A percentile compares a stretch with the other conserved stretches of the same genome.
Conservation (phyloP, 2,113 vertebrate species). For the Gambusia holbrooki region DNA sequence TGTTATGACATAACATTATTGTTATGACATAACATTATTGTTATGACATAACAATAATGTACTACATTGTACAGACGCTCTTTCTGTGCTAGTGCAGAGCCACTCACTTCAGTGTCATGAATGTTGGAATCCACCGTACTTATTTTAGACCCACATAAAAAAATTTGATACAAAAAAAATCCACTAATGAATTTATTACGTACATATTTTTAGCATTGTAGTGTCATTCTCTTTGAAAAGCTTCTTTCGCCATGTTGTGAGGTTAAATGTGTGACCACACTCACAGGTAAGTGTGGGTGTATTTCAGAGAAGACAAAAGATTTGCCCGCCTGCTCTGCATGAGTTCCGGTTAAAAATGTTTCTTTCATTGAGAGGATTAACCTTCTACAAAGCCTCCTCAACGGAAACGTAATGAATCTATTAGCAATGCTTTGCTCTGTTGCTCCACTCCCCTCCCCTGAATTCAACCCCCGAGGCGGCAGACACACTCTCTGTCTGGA, state of each 20-base stretch:
- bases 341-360: conserved; percentile 62
- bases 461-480: conserved; percentile 49
- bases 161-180: neutral
- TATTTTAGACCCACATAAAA: too few relatives aligned
- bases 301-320: neutral
- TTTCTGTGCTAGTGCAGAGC: too few relatives aligned
- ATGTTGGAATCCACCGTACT: too few relatives aligned
- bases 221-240: too few relatives aligned
- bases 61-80: too few relatives aligned
- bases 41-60: too few relatives aligned
- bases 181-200: neutral
- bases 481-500: conserved; percentile 32
- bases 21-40: too few relatives aligned
- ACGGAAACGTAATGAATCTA: conserved; percentile 70
- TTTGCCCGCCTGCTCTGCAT: conserved; percentile 15
- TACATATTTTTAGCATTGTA: neutral
- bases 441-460: conserved; percentile 15
- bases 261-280: conserved; percentile 7
- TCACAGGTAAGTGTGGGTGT: conserved; percentile 8
- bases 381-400: conserved; percentile 68
- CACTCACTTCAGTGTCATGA: too few relatives aligned
- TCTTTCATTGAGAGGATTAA: conserved; percentile 75
- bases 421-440: conserved; percentile 57
- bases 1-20: too few relatives aligned
- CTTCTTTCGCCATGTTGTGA: neutral